Base-by-base conservation (phyloP, 92 coral and sea anemone species). In the Porites lobata region DNA sequence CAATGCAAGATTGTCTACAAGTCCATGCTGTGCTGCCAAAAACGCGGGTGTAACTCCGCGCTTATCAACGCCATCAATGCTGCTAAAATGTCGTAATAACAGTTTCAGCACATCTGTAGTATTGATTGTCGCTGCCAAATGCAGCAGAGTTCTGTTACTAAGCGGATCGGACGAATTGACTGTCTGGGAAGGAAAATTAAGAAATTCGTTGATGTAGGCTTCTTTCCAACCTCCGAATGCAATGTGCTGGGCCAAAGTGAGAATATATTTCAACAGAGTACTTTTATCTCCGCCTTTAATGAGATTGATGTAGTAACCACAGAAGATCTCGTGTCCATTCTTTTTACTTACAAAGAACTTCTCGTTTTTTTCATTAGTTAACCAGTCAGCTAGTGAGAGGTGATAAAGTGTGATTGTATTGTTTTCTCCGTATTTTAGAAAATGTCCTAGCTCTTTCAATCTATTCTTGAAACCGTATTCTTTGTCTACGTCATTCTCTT, bases 361-460 rank as follows among this genome's bases (percentile, higher is more conserved):
- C 11, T 10, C 21, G 50, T 71, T 80, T 9, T 62, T 82, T 14
- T 94, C 88, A 21, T 81, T 72, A 2, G 79, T 80, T 43, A 94
- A 84, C 98, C 98, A 94, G 4, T 94, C 89, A 18, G 17, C 53
- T 62, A 84, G 21, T 0, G 88, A 84, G 38, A 73, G 13, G 50
- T 91, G 94, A 76, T 86, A 91, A n/a, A 91, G 75, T 2, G 86
- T 86, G 2, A 91, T 71, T 24, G 88, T 66, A 50, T 70, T 81
- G 51, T 86, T 76, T 1, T 43, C 43, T 18, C 94, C 94, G 19
- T 75, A 86, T 43, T 77, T 78, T 67, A 91, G 21, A 73, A 91
- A 86, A 14, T 84, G 88, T 0, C 24, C 88, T 1, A 84, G 73
- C 17, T 62, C 74, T 14, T 61, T 43, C 1, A 84, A 8, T 53